Evolutionary conservation across 1,140 invertebrate species (phyloP), one percentile per base, ranked within the genome.

Genomic region (Mycetomoellerius zeteki): DNA sequence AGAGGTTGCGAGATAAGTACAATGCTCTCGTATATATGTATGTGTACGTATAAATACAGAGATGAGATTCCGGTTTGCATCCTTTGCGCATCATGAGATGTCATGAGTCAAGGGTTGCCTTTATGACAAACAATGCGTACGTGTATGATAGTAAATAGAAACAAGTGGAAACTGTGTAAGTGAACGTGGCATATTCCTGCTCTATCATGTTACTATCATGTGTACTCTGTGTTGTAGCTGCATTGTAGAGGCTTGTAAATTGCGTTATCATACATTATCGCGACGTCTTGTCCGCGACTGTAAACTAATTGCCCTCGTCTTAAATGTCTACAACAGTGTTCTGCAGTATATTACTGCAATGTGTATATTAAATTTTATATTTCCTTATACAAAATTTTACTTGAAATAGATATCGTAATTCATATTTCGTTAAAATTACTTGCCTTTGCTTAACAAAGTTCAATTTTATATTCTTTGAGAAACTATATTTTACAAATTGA

Each of bases 251-350:
- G 12, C 24, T 58, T 50, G 33, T 78, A 67, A 78, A 47, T 80
- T 80, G 47, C n/a, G n/a, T 81, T 81, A 71, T 80, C 47, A 33
- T 19, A 50, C 37, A 47, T 69, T 69, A 52, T 80, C 43, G 14
- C 27, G 6, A 47, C 62, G 21, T 81, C 47, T 69, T 54, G 52
- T 69, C 37, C 8, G 24, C 54, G 27, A 33, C 8, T 47, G 19
- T 33, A 30, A 75, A 73, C n/a, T 30, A 75, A 73, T 73, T 82
- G n/a, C 6, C 1, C 10, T 54, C 14, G 10, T 30, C 62, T 33
- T 24, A 69, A 71, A 19, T 43, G 47, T 67, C 60, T 43, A 14
- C 58, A 19, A 21, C 47, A 27, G 10, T 19, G 8, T 50, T 24
- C 50, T n/a, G 58, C 37, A 19, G 2, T 27, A 60, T 21, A 33